Base-by-base conservation (phyloP, 2,888 invertebrate species). In the Parnassius apollo region DNA sequence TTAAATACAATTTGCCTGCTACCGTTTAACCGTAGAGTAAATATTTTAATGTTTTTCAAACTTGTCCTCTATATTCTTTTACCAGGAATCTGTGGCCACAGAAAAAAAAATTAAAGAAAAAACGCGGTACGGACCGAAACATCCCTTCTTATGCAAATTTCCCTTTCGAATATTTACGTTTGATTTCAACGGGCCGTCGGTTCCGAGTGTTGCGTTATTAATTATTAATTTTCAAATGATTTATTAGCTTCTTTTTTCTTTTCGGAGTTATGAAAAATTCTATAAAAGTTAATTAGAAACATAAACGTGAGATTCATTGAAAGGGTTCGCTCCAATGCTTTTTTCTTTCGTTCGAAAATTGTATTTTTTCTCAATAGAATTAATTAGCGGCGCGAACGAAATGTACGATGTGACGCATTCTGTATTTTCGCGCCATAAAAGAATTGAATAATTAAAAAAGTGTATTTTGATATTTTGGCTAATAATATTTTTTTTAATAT, bases 161-260 rank as follows among this genome's bases (percentile, higher is more conserved):
- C 73, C 66, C 60, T 66, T 82, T 79, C 77, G 75, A 78, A 81
- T 83, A 84, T 85, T 82, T 80, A 82, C 83, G 82, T 87, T 86
- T 84, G 88, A 89, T 87, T 86, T 77, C 75, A 77, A 75, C 79
- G 73, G 70, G 65, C 82, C 81, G 82, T 82, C 85, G 81, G 82
- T 67, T 74, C 77, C 74, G 72, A 71, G 75, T 76, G 81, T 78
- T 77, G 70, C 77, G 71, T 72, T 83, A 86, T 88, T 87, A 86
- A 89, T 90, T 89, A 91, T 90, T 90, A 90, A 91, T 90, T 91
- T 78, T 69, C 81, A 77, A 86, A 85, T 89, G 89, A 91, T 90
- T 91, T 90, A 90, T 91, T 84, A 84, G 75, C 78, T 75, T 77
- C 75, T 77, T 75, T 76, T 70, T 68, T 68, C 45, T 42, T n/a